Conservation (phyloP, 2,113 vertebrate genomes). For the Heptranchias perlo region DNA sequence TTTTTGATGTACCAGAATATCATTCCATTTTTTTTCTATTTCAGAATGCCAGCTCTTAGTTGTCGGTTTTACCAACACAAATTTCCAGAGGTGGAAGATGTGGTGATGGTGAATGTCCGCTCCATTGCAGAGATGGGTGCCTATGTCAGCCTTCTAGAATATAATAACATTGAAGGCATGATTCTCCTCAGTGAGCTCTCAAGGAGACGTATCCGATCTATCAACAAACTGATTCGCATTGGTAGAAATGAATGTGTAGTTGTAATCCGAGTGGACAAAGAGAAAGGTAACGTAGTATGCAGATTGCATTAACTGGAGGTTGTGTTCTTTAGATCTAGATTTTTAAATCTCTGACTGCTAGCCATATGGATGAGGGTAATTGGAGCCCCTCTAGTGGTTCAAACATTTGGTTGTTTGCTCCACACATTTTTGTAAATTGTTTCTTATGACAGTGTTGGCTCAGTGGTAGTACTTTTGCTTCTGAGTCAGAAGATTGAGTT, state of each 20-base stretch:
- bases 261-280: slow-evolving; percentile 96
- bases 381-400: too few relatives aligned
- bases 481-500: neutral
- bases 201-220: slow-evolving; percentile 90
- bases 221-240: slow-evolving; percentile 97
- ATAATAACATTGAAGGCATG: slow-evolving; percentile 99
- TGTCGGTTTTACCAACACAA: slow-evolving; percentile 97
- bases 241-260: slow-evolving; percentile 95
- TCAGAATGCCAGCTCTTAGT: slow-evolving; percentile 91
- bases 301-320: neutral
- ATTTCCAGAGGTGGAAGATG: slow-evolving; percentile 96
- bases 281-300: slow-evolving; percentile 72
- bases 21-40: neutral
- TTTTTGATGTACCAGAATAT: neutral
- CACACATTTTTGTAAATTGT: neutral
- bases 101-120: slow-evolving; percentile 96
- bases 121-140: slow-evolving; percentile 98
- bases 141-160: slow-evolving; percentile 93
- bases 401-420: neutral
- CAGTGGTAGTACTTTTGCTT: neutral
- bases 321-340: slow-evolving; percentile 28
- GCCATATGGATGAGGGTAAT: neutral
- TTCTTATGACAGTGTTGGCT: neutral
- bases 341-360: neutral
- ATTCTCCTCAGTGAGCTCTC: slow-evolving; percentile 95